Evolutionary conservation across 2,113 vertebrate genomes (phyloP).

Genomic region (Riparia riparia): DNA sequence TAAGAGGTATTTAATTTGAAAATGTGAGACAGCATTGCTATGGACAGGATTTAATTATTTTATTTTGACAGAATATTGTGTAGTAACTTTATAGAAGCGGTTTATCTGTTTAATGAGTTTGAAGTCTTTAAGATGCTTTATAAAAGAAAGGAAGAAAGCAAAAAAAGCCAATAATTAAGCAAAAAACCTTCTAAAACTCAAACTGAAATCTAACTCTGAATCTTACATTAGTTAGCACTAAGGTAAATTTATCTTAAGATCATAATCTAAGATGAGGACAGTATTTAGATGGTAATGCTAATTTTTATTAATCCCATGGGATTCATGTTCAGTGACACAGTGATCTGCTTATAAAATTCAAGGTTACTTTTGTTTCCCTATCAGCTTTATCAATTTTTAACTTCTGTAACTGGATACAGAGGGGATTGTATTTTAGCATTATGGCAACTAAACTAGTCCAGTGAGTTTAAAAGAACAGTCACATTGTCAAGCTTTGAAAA

Average conservation of each 20-base stretch:
- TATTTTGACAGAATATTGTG: background rate
- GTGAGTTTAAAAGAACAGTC: conserved; percentile 51
- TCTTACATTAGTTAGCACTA: background rate
- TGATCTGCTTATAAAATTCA: background rate
- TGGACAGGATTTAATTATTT: background rate
- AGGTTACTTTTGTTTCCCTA: conserved; percentile 2
- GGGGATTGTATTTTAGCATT: background rate
- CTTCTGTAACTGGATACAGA: conserved; percentile 42
- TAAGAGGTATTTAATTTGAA: background rate
- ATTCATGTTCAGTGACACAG: background rate
- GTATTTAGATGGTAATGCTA: background rate
- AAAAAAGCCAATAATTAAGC: background rate
- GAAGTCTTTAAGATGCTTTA: background rate
- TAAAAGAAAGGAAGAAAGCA: background rate
- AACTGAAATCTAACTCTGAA: background rate
- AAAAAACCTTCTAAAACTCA: background rate
- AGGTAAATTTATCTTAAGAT: background rate
- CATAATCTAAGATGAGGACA: background rate
- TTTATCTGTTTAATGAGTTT: background rate
- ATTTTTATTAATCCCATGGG: background rate
- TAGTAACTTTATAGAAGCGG: background rate
- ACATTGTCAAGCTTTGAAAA: conserved; percentile 6
- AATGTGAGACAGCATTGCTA: background rate
- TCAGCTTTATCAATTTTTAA: conserved; percentile 26
- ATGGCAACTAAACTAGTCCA: background rate